Conservation (phyloP, 2,888 invertebrate genomes). For the Subacronicta megacephala region DNA sequence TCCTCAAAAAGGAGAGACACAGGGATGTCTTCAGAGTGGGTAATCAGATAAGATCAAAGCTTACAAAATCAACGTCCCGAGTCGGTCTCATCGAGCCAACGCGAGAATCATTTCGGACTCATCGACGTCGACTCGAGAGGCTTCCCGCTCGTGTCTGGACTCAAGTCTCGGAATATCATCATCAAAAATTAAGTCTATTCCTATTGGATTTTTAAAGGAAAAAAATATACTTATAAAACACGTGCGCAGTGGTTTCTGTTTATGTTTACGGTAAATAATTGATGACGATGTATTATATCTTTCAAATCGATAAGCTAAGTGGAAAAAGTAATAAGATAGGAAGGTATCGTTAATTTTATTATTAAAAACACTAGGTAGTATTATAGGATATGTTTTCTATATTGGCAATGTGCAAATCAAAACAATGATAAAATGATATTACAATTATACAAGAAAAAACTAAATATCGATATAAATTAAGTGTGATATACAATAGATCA, state of each 20-base stretch:
- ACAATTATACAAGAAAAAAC: constrained; percentile 42
- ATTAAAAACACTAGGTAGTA: constrained; percentile 17
- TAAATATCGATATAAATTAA: too few species aligned
- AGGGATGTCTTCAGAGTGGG: background rate
- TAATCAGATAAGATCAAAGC: constrained; percentile 89
- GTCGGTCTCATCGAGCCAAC: constrained; percentile 78
- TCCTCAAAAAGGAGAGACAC: constrained; percentile 5
- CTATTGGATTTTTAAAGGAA: constrained; percentile 4
- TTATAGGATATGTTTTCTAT: constrained; percentile 13
- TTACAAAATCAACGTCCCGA: constrained; percentile 79
- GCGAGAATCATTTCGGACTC: constrained; percentile 67
- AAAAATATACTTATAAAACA: constrained; percentile 7
- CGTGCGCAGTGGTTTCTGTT: constrained; percentile 21
- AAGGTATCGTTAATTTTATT: constrained; percentile 19
- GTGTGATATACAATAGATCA: too few species aligned
- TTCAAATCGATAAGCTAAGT: constrained; percentile 29
- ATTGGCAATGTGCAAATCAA: constrained; percentile 28
- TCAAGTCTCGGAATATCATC: constrained; percentile 91
- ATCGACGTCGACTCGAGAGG: constrained; percentile 73
- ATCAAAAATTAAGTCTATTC: constrained; percentile 54
- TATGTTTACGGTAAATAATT: constrained; percentile 33
- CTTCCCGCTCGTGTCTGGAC: constrained; percentile 66
- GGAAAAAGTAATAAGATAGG: constrained; percentile 22
- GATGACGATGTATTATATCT: constrained; percentile 29
- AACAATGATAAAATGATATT: constrained; percentile 39